Evolutionary conservation across 2,888 invertebrate species (phyloP).

Genomic region (Athripsodes cinereus): DNA sequence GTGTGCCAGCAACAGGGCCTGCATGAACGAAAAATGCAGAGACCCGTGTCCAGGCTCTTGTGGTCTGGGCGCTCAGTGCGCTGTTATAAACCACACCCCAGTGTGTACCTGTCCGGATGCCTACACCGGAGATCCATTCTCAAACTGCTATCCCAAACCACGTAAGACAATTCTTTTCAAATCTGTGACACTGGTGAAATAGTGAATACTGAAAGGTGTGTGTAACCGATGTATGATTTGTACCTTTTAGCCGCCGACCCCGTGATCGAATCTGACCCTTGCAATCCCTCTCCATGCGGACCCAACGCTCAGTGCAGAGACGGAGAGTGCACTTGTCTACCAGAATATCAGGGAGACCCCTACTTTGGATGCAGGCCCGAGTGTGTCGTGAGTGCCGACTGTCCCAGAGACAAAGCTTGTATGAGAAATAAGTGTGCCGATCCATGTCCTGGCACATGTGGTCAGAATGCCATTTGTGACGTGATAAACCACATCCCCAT

Average conservation of each 20-base stretch:
- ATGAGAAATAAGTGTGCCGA: slow-evolving; percentile 66
- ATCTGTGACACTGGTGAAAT: slow-evolving; percentile 29
- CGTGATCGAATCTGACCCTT: slow-evolving; percentile 49
- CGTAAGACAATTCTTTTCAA: slow-evolving; percentile 18
- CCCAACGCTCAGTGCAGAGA: slow-evolving; percentile 58
- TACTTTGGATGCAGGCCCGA: slow-evolving; percentile 70
- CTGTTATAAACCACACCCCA: slow-evolving; percentile 63
- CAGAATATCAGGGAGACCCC: slow-evolving; percentile 69
- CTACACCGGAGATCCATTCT: slow-evolving; percentile 53
- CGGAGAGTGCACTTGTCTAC: slow-evolving; percentile 62
- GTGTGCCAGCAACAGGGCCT: slow-evolving; percentile 64
- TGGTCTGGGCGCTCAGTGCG: slow-evolving; percentile 57
- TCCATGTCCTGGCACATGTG: slow-evolving; percentile 69
- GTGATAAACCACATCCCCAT: slow-evolving; percentile 63
- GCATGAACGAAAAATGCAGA: slow-evolving; percentile 65
- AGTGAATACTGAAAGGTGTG: too few relatives aligned
- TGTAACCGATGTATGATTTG: background rate
- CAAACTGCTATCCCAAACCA: slow-evolving; percentile 46
- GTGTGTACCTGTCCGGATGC: slow-evolving; percentile 60
- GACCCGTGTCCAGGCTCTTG: slow-evolving; percentile 74
- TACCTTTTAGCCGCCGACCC: slow-evolving; percentile 12
- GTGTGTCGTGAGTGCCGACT: slow-evolving; percentile 70
- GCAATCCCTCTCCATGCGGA: slow-evolving; percentile 68
- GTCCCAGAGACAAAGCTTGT: slow-evolving; percentile 62
- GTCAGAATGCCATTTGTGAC: slow-evolving; percentile 50